Percentiles rank a stretch among this genome's conserved stretches.
These are phyloP conservation scores for Jordanella pulchra DNA, from an alignment of 2,797 vertebrate genomes.

Conservation along the genomic window DNA sequence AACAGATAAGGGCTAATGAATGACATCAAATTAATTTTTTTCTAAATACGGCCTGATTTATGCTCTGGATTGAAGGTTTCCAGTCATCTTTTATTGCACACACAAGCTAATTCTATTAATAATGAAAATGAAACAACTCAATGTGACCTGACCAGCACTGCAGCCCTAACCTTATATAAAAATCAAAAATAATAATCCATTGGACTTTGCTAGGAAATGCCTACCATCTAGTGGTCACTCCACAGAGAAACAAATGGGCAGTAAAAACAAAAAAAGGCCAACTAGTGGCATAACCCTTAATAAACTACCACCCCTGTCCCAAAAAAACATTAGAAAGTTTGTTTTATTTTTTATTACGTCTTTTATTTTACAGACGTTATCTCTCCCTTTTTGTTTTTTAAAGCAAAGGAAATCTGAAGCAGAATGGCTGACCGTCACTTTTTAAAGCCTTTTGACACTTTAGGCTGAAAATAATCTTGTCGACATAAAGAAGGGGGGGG, in stretches of 20 bases:
- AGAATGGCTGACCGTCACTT: slow-evolving; percentile 51
- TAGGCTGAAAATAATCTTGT: slow-evolving; percentile 69
- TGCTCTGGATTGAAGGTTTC: neutral
- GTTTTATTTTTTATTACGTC: slow-evolving; percentile 32
- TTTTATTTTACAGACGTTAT: slow-evolving; percentile 82
- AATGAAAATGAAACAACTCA: neutral
- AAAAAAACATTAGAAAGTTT: slow-evolving; percentile 87
- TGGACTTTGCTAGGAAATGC: slow-evolving; percentile 18
- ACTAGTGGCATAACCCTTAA: slow-evolving; percentile 88
- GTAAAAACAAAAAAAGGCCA: slow-evolving; percentile 40
- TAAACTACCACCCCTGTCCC: slow-evolving; percentile 80
- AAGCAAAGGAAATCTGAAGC: slow-evolving; percentile 59
- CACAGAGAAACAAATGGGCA: slow-evolving; percentile 33
- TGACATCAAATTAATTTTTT: neutral
- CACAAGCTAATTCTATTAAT: neutral
- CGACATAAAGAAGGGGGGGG: slow-evolving; percentile 44
- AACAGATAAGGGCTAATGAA: neutral
- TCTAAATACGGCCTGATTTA: too few relatives aligned
- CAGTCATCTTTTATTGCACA: neutral
- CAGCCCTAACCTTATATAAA: neutral
- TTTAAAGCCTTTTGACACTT: slow-evolving; percentile 48
- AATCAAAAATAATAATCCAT: neutral
- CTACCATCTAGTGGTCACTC: slow-evolving; percentile 63
- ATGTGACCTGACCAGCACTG: neutral
- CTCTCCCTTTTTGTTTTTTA: slow-evolving; percentile 50